These are phyloP conservation scores for Onychomys leucogaster DNA, from an alignment of 2,797 vertebrate species.

Conservation along the genomic window DNA sequence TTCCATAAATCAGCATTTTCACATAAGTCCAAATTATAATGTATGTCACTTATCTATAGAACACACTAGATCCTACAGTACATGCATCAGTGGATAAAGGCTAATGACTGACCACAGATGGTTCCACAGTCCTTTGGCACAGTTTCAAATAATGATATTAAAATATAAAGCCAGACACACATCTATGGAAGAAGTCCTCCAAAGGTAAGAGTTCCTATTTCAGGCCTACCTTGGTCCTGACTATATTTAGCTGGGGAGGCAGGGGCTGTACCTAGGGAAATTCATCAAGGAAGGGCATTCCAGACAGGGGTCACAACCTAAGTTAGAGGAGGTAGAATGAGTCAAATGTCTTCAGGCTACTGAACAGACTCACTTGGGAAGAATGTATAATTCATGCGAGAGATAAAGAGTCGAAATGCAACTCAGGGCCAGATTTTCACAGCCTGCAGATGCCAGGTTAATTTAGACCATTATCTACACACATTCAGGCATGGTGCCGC, in stretches of 20 bases:
- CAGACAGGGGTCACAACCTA: not conserved
- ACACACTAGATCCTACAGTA: not conserved
- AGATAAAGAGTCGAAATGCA: conserved; percentile 34
- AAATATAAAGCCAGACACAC: not conserved
- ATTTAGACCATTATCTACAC: conserved; percentile 33
- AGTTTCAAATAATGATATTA: conserved; percentile 1
- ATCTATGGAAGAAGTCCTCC: conserved; percentile 2
- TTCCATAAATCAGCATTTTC: not conserved
- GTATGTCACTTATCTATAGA: not conserved
- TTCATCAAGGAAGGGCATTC: not conserved
- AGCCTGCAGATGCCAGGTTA: not conserved
- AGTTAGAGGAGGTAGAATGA: not conserved
- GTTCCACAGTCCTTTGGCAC: not conserved
- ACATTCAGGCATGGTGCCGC: not conserved
- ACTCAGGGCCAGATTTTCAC: not conserved
- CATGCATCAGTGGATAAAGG: not conserved
- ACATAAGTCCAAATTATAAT: not conserved
- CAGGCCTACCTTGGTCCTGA: not conserved
- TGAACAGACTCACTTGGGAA: not conserved
- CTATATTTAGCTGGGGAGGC: not conserved
- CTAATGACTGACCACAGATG: not conserved
- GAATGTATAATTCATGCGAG: not conserved
- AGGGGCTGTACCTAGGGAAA: not conserved
- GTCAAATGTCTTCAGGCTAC: not conserved
- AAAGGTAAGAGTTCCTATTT: not conserved